A percentile compares a stretch with the other conserved stretches of the same genome.
Conservation (phyloP, 2,113 vertebrate genomes). For the Casuarius casuarius region DNA sequence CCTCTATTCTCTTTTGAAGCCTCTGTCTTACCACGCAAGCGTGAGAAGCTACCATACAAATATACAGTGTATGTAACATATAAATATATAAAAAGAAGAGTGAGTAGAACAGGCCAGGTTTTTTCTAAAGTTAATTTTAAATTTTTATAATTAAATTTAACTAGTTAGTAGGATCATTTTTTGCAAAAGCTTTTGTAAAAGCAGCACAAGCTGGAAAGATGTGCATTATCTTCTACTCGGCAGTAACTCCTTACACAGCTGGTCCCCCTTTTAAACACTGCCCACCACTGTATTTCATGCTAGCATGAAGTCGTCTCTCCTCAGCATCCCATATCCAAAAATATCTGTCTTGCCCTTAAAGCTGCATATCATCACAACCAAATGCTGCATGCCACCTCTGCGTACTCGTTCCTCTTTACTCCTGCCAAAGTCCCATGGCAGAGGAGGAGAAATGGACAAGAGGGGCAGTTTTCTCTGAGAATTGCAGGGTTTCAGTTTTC, state of each 20-base stretch:
- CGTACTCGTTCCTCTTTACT: not conserved
- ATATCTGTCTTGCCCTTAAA: not conserved
- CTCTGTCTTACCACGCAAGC: not conserved
- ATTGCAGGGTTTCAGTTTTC: not conserved
- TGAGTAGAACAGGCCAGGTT: not conserved
- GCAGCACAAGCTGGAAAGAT: fast-evolving
- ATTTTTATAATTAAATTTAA: not conserved
- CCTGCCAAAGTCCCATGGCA: fast-evolving
- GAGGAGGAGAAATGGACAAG: not conserved
- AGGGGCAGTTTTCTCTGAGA: not conserved
- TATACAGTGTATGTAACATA: no score
- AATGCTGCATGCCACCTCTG: not conserved
- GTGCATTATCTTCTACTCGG: not conserved
- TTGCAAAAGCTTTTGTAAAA: not conserved
- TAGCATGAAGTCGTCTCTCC: not conserved
- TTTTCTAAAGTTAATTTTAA: not conserved
- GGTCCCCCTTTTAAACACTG: not conserved
- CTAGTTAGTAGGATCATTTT: not conserved
- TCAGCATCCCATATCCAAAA: not conserved
- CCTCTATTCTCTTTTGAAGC: not conserved
- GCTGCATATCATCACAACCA: not conserved
- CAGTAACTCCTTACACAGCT: not conserved
- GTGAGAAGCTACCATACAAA: not conserved
- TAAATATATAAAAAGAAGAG: not conserved
- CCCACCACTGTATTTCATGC: not conserved